phyloP scores from a whole-genome alignment of 2,888 invertebrate genomes.

The Podotricha telesiphe region DNA sequence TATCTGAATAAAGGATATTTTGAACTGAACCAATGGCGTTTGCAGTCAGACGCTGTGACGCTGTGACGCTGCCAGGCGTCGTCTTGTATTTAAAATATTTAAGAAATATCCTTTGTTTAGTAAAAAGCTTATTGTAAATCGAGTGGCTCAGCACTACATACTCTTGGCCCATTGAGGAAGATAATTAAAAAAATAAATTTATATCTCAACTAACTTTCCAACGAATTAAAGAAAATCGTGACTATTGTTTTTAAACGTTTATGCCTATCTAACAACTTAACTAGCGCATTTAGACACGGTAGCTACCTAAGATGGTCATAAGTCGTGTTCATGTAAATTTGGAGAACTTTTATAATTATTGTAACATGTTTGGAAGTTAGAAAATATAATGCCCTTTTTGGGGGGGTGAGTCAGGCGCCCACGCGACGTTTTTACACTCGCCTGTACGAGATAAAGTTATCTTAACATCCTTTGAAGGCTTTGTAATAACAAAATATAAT shows the following conservation, averaged over 20 bases:
- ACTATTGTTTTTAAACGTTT: slow-evolving; percentile 27
- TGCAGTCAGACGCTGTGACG: too few relatives aligned
- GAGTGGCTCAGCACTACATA: too few relatives aligned
- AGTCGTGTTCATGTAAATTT: slow-evolving; percentile 60
- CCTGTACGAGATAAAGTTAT: neutral
- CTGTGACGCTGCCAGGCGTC: too few relatives aligned
- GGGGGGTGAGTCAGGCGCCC: slow-evolving; percentile 54
- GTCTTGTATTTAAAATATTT: too few relatives aligned
- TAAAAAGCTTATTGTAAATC: too few relatives aligned
- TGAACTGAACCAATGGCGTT: too few relatives aligned
- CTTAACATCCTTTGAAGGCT: neutral
- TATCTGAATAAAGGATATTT: too few relatives aligned
- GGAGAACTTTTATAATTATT: slow-evolving; percentile 55
- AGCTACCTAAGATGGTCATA: slow-evolving; percentile 55
- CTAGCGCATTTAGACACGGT: slow-evolving; percentile 58
- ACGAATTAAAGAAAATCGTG: slow-evolving; percentile 36
- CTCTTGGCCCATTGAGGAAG: too few relatives aligned
- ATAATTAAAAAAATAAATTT: too few relatives aligned
- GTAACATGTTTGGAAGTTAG: slow-evolving; percentile 50
- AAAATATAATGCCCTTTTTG: slow-evolving; percentile 52
- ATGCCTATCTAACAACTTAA: slow-evolving; percentile 45
- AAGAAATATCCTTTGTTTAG: too few relatives aligned
- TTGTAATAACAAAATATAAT: neutral
- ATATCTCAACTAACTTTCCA: slow-evolving; percentile 18
- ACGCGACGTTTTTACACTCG: slow-evolving; percentile 49